These are phyloP conservation scores for Drosophila kohkoa DNA, from an alignment of 1,140 invertebrate genomes.

Conservation along the genomic window DNA sequence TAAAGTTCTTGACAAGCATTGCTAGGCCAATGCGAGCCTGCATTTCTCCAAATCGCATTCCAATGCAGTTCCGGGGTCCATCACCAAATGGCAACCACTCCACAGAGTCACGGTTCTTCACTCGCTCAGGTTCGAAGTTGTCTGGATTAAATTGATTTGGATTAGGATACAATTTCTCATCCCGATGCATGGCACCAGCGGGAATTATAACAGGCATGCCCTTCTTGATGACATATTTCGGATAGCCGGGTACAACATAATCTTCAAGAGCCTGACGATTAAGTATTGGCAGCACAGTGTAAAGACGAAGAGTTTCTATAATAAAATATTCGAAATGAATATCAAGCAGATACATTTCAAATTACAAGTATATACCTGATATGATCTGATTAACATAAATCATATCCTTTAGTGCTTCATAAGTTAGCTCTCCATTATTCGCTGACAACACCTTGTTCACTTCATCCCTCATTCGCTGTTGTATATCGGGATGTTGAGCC, in stretches of 20 bases:
- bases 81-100: constrained; percentile 88
- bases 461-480: constrained; percentile 87
- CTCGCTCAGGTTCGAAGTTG: constrained; percentile 87
- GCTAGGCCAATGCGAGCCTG: constrained; percentile 87
- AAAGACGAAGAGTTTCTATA: constrained; percentile 73
- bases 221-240: constrained; percentile 76
- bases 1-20: constrained; percentile 78
- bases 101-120: constrained; percentile 82
- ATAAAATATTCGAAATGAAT: too few species aligned
- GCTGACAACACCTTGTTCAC: constrained; percentile 85
- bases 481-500: constrained; percentile 87
- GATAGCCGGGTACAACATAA: constrained; percentile 82
- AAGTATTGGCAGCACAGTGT: constrained; percentile 85
- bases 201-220: constrained; percentile 71
- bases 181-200: constrained; percentile 75
- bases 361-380: constrained; percentile 25
- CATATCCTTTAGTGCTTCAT: constrained; percentile 86
- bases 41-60: constrained; percentile 88
- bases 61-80: constrained; percentile 84
- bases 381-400: constrained; percentile 86
- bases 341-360: too few species aligned
- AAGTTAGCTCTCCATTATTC: constrained; percentile 85
- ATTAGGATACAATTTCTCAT: constrained; percentile 86
- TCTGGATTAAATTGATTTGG: constrained; percentile 89
- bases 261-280: constrained; percentile 82